Evolutionary conservation across 1,140 invertebrate species (phyloP).

Genomic region (Zaprionus lachaisei): DNA sequence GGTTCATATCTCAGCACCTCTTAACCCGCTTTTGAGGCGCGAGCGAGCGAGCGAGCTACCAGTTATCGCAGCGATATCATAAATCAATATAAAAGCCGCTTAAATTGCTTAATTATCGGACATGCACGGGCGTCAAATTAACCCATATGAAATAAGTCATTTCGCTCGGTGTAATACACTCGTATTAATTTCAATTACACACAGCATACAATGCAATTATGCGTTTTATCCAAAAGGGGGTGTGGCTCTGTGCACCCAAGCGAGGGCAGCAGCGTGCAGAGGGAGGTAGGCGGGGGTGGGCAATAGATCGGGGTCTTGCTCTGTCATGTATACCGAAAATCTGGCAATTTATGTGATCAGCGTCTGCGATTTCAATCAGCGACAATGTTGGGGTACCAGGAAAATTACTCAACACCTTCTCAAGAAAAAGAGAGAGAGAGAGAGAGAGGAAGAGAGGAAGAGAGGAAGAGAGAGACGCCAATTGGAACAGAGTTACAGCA

Average conservation of each 20-base stretch:
- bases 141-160: conserved; percentile 75
- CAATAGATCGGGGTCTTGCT: conserved; percentile 25
- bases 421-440: conserved; percentile 18
- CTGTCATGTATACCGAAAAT: conserved; percentile 79
- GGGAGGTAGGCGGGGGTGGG: neutral
- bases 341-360: conserved; percentile 83
- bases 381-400: conserved; percentile 26
- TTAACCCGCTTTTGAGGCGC: conserved; percentile 39
- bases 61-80: conserved; percentile 58
- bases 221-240: conserved; percentile 38
- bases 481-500: neutral
- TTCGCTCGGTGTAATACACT: conserved; percentile 72
- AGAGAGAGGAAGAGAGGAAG: no score
- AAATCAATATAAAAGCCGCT: conserved; percentile 81
- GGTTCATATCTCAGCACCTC: conserved; percentile 48
- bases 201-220: conserved; percentile 81
- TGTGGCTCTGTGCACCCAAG: neutral
- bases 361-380: conserved; percentile 77
- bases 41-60: neutral
- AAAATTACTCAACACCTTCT: conserved; percentile 80
- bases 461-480: conserved; percentile 6
- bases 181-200: conserved; percentile 84
- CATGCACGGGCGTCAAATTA: conserved; percentile 70
- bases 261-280: neutral
- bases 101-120: conserved; percentile 82